phyloP scores from a whole-genome alignment of 2,888 invertebrate species.

The Phania funesta region DNA sequence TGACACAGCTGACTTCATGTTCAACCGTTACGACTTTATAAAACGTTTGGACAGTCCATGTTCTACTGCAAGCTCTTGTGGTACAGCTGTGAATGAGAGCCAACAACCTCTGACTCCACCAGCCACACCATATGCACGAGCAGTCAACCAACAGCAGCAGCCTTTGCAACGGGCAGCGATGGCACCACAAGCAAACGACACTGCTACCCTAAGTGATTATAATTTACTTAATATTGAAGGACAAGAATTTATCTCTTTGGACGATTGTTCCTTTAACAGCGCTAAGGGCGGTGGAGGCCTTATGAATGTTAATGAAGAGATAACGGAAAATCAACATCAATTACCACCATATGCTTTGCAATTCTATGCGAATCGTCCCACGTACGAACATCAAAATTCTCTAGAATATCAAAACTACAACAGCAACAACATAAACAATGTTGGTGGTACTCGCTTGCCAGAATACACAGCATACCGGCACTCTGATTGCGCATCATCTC shows the following conservation, averaged over 20 bases:
- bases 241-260: slow-evolving; percentile 74
- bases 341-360: slow-evolving; percentile 57
- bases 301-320: slow-evolving; percentile 34
- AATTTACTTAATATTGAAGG: slow-evolving; percentile 74
- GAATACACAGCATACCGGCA: slow-evolving; percentile 40
- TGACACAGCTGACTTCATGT: slow-evolving; percentile 44
- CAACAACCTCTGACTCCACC: slow-evolving; percentile 78
- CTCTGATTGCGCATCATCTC: slow-evolving; percentile 63
- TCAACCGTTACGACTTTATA: slow-evolving; percentile 71
- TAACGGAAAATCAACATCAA: slow-evolving; percentile 49
- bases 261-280: slow-evolving; percentile 62
- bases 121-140: slow-evolving; percentile 75
- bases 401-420: slow-evolving; percentile 61
- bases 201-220: slow-evolving; percentile 70
- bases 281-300: neutral
- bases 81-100: slow-evolving; percentile 70
- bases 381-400: slow-evolving; percentile 54
- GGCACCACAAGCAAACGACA: slow-evolving; percentile 54
- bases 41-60: slow-evolving; percentile 77
- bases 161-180: slow-evolving; percentile 71
- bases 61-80: slow-evolving; percentile 77
- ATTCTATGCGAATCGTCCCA: slow-evolving; percentile 49
- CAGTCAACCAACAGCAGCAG: slow-evolving; percentile 59
- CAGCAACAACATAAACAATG: slow-evolving; percentile 61
- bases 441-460: slow-evolving; percentile 37